These are phyloP conservation scores for Orchestia grillus DNA, from an alignment of 1,140 invertebrate species.

Conservation along the genomic window DNA sequence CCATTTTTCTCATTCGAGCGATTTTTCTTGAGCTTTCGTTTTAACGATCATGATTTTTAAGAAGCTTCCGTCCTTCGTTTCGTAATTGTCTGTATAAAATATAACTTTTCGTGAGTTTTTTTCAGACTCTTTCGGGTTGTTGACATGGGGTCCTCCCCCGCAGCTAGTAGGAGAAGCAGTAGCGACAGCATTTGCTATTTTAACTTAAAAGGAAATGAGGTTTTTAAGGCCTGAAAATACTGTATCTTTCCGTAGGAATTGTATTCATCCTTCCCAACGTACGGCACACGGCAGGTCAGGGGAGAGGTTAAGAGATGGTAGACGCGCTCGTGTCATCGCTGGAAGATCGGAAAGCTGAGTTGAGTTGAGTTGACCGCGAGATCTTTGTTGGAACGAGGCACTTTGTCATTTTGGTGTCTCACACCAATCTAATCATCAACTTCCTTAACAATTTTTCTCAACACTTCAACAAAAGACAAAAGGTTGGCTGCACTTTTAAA, in stretches of 20 bases:
- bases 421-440: too few relatives aligned
- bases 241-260: neutral
- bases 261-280: neutral
- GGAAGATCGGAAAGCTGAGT: too few relatives aligned
- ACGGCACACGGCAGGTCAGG: neutral
- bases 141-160: neutral
- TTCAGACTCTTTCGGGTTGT: neutral
- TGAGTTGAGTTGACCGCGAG: too few relatives aligned
- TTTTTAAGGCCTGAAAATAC: neutral
- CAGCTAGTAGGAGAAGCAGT: neutral
- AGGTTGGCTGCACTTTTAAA: too few relatives aligned
- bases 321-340: too few relatives aligned
- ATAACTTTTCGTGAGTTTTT: neutral
- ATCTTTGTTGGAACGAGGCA: too few relatives aligned
- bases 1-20: neutral
- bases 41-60: slow-evolving; percentile 17
- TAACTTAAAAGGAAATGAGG: neutral
- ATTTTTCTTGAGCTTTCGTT: neutral
- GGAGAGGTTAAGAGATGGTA: neutral
- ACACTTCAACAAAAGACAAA: too few relatives aligned
- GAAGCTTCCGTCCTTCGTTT: neutral
- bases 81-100: neutral
- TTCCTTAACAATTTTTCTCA: too few relatives aligned
- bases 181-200: neutral
- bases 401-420: too few relatives aligned